A percentile compares a stretch with the other conserved stretches of the same genome.
Conservation (phyloP, 1,140 invertebrate species). For the Ooceraea biroi region DNA sequence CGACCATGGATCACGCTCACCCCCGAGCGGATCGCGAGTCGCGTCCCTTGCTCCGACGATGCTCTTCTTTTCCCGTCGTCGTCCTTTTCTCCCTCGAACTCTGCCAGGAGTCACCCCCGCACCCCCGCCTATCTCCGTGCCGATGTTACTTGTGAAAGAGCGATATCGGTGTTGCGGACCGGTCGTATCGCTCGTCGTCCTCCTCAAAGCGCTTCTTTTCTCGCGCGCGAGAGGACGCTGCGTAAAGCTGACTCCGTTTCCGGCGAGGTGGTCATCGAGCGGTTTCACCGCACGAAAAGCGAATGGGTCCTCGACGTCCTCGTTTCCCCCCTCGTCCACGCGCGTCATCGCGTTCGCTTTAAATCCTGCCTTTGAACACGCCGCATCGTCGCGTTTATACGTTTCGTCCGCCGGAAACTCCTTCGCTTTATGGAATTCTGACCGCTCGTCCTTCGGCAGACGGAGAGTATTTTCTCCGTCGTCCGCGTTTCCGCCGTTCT, state of each 20-base stretch:
- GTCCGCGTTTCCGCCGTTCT: background rate
- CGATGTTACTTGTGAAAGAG: background rate
- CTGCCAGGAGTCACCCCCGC: too few relatives aligned
- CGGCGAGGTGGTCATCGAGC: background rate
- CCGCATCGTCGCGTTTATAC: background rate
- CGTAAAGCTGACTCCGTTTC: background rate
- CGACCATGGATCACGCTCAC: background rate
- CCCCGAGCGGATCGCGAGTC: background rate
- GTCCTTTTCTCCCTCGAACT: too few relatives aligned
- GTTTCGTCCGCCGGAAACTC: background rate
- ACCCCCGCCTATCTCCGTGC: background rate
- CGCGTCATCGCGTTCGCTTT: background rate
- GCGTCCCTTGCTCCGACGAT: background rate
- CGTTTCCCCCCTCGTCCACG: background rate
- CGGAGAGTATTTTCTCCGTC: constrained; percentile 12
- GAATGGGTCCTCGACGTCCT: background rate
- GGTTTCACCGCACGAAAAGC: constrained; percentile 2
- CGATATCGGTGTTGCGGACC: constrained; percentile 19
- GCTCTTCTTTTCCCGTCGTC: background rate
- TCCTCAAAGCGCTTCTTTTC: background rate
- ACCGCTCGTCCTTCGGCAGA: constrained; percentile 4
- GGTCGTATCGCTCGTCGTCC: background rate
- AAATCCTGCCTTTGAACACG: constrained; percentile 27
- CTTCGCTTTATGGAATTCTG: constrained; percentile 13
- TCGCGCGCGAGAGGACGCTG: too few relatives aligned